Base-by-base conservation (phyloP, 1,140 invertebrate genomes). In the Campodea augens region DNA sequence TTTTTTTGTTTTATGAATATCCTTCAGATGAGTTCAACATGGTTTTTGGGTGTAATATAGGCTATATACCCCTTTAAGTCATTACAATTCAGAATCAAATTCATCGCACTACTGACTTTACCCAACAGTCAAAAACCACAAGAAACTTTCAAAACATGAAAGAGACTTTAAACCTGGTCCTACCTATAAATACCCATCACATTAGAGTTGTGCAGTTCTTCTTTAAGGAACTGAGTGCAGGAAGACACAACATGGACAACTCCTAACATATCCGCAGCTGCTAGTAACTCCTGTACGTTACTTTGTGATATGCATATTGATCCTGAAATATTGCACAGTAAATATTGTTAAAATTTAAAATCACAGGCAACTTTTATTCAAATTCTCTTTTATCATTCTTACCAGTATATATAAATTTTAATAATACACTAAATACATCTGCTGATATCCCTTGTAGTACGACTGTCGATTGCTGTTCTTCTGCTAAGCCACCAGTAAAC, bases 231-330 rank as follows among this genome's bases (percentile, higher is more conserved):
- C 51, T 82, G 76, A 51, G 84, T 82, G 62, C 90, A 95, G 10
- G 81, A 79, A 49, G 75, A 69, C 22, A 93, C 81, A 25, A 92
- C 75, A 63, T 89, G 83, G 49, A 75, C 72, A 19, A 91, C 60
- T 62, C 92, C 81, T 40, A 96, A 64, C 87, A 93, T 93, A 58
- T 92, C 90, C 37, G 88, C 86, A 29, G 87, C 87, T 42, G 83
- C 74, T 48, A 92, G 71, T 42, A 93, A 61, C 52, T 92, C 86
- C 64, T 91, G 85, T 38, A 91, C 87, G 68, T 85, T 89, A 18
- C 76, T 73, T 61, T 82, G 73, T 32, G 55, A 64, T 3, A 75
- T 58, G 27, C 61, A 54, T 25, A 74, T 60, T 51, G 67, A 59
- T 20, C 72, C 71, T 71, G 47, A 46, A 44, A 41, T 24, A 38